Base-by-base conservation (phyloP, 2,888 invertebrate genomes). In the Melipona bicolor region DNA sequence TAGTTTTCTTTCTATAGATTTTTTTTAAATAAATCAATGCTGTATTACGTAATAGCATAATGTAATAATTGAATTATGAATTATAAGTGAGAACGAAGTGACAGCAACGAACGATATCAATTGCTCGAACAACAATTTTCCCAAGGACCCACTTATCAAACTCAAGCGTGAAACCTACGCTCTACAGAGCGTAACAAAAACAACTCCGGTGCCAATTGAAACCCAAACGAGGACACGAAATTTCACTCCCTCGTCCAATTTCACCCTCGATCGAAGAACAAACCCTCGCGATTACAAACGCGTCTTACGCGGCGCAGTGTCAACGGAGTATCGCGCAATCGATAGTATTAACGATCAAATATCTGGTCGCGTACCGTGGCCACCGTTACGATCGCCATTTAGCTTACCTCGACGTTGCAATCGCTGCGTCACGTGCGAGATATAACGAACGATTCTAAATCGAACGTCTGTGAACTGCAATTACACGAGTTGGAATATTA, bases 381-480 rank as follows among this genome's bases (percentile, higher is more conserved):
- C 81, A 61, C 32, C 75, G 62, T 76, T 71, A 86, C 90, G 87
- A 90, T 90, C 87, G 89, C 90, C 87, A 91, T 90, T 87, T 87
- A 83, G 88, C 87, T 61, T 61, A 61, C 6, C 24, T 9, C 84
- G 90, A 90, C 91, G 90, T 83, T 87, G 83, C 88, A 92, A 92
- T 93, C 92, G 4, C 32, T 2, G 27, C 27, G 9, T 27, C 24
- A 24, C 61, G 3, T 24, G 9, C 32, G 21, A 62, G 32, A 32
- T 11, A 27, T 19, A 62, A 21, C 19, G 62, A 2, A 4, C 24
- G 19, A 36, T 36, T 36, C 36, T 36, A 36, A 36, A 36, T 6
- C 36, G 36, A 36, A 11, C 43, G 11, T 43, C 43, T 27, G 17
- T 9, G 19, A 61, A 27, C 17, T 27, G 19, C 3, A 17, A 61